Conservation (phyloP, 1,140 invertebrate species). For the Musca domestica region DNA sequence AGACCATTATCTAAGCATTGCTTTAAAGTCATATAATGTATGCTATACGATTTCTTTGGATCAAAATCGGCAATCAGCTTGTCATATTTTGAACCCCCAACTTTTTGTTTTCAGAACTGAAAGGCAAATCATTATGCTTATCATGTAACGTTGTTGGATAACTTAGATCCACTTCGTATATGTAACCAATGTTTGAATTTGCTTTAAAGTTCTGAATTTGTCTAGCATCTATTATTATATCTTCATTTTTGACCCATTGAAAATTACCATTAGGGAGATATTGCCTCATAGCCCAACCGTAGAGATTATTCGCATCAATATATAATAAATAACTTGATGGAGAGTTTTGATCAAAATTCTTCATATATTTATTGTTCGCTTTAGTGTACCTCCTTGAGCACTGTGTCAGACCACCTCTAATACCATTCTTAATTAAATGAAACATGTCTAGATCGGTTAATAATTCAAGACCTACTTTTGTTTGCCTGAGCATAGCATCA, state of each 20-base stretch:
- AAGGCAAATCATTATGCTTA: too few relatives aligned
- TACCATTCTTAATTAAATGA: too few relatives aligned
- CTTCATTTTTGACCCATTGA: conserved; percentile 49
- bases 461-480: conserved; percentile 54
- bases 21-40: conserved; percentile 57
- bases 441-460: conserved; percentile 46
- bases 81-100: neutral
- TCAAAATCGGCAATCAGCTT: conserved; percentile 38
- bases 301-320: conserved; percentile 58
- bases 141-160: conserved; percentile 44
- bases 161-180: conserved; percentile 56
- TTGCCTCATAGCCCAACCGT: conserved; percentile 57
- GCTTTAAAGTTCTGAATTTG: too few relatives aligned
- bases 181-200: conserved; percentile 24
- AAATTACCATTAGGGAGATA: conserved; percentile 53
- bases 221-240: too few relatives aligned
- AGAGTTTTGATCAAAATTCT: conserved; percentile 50
- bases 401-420: neutral
- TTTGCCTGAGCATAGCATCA: conserved; percentile 53
- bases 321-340: conserved; percentile 52
- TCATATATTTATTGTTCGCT: conserved; percentile 56
- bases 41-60: conserved; percentile 52
- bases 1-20: conserved; percentile 55
- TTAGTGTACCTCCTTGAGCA: conserved; percentile 46
- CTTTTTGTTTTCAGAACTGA: neutral